A percentile compares a stretch with the other conserved stretches of the same genome.
Conservation (phyloP, 2,888 invertebrate species). For the Pyrrhosoma nymphula region DNA sequence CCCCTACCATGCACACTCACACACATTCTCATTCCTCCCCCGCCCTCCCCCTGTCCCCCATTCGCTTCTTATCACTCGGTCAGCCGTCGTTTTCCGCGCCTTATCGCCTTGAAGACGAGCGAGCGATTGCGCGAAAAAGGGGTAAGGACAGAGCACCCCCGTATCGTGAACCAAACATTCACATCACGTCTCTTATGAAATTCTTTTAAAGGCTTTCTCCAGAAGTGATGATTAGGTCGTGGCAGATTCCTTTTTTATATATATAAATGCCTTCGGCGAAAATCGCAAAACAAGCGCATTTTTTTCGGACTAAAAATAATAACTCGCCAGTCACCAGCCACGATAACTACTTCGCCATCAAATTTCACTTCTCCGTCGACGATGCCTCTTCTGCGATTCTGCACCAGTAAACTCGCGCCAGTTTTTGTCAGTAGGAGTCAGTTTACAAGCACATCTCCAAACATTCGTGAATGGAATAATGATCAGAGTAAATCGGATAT, state of each 20-base stretch:
- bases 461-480: too few relatives aligned
- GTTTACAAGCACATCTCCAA: too few relatives aligned
- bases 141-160: not conserved
- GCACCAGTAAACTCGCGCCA: too few relatives aligned
- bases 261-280: not conserved
- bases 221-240: not conserved
- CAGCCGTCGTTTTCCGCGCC: not conserved
- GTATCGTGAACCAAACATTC: not conserved
- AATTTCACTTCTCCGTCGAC: not conserved
- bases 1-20: not conserved
- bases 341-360: not conserved
- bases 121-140: not conserved
- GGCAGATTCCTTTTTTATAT: not conserved
- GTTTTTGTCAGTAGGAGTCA: too few relatives aligned
- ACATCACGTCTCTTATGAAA: not conserved
- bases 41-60: not conserved
- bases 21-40: not conserved
- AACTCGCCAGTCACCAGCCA: not conserved
- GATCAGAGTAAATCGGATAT: too few relatives aligned
- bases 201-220: not conserved
- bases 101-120: not conserved
- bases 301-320: not conserved
- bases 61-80: not conserved
- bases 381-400: too few relatives aligned
- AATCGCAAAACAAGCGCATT: not conserved